Base-by-base conservation (phyloP, 2,113 vertebrate species). In the Nerophis lumbriciformis region DNA sequence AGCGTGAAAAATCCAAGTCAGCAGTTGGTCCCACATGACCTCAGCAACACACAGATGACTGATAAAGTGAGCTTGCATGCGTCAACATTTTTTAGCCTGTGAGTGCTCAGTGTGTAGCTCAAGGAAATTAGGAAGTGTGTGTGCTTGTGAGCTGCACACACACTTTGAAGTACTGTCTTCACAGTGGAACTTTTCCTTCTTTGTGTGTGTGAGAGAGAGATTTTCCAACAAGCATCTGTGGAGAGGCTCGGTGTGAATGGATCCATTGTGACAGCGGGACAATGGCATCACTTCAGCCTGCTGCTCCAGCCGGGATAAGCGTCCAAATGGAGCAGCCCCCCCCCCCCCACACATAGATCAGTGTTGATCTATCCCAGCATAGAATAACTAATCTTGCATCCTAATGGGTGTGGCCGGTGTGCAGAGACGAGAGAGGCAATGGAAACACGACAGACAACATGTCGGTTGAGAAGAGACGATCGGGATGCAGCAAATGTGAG, bases 261-360 rank as follows among this genome's bases (percentile, higher is more conserved):
- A 73, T 76, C 81, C 77, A 82, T 86, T 87, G 87, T 88, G 78
- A 80, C 79, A 77, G 38, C 6, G n/a, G 82, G 82, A 88, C 87
- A 88, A 87, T 81, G 68, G 83, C 80, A 77, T 83, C 74, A 85
- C 79, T 85, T 81, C 72, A 73, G 72, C 77, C 61, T 80, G 71
- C 68, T 75, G 69, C 76, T 77, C 69, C 62, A 73, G 78, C 59
- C 73, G 47, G 15, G 52, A 66, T 66, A 21, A 79, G 70, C 72
- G 28, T 28, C 28, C 28, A 28, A 28, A 28, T 28, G 68, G 73
- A 48, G 61, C 55, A 52, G 44, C 53, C 52, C 59, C 36, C 55
- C 1, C 55, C 60, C 19, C 19, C 19, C 1, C 19, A 19, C 19
- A 19, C 19, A 19, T 2, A 19, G 10, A n/a, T n/a, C 39, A 54